phyloP scores from a whole-genome alignment of 2,113 vertebrate species.

The Datnioides undecimradiatus region DNA sequence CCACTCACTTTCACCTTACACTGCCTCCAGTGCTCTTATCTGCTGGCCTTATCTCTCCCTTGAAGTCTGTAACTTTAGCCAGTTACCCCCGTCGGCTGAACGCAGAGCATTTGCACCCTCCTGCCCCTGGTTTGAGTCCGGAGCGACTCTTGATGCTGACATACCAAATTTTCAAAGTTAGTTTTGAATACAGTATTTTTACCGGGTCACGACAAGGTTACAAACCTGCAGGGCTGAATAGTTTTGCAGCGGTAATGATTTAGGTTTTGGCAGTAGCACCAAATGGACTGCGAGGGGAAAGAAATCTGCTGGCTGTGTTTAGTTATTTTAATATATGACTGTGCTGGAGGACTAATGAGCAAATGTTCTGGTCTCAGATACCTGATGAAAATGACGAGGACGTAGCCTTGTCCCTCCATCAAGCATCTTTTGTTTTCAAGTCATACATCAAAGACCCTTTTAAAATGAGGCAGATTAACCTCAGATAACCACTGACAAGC shows the following conservation, averaged over 20 bases:
- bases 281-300: neutral
- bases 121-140: conserved; percentile 35
- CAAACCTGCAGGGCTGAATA: conserved; percentile 28
- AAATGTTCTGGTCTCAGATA: conserved; percentile 37
- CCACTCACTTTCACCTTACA: conserved; percentile 56
- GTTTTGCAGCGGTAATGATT: conserved; percentile 30
- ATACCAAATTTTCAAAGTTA: conserved; percentile 49
- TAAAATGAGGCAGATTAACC: conserved; percentile 59
- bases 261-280: neutral
- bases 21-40: conserved; percentile 45
- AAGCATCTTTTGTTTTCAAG: conserved; percentile 45
- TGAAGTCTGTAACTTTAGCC: conserved; percentile 34
- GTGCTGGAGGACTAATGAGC: conserved; percentile 3
- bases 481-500: conserved; percentile 54
- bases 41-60: conserved; percentile 48
- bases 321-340: conserved; percentile 1
- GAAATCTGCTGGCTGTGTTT: neutral
- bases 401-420: conserved; percentile 7
- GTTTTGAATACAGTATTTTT: conserved; percentile 36
- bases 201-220: conserved; percentile 23
- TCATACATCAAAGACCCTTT: conserved; percentile 44
- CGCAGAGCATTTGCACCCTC: conserved; percentile 21
- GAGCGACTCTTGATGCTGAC: conserved; percentile 41
- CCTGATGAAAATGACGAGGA: conserved; percentile 35
- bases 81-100: conserved; percentile 18